A percentile compares a stretch with the other conserved stretches of the same genome.
Conservation (phyloP, 2,797 vertebrate genomes). For the Rhyacichthys aspro region DNA sequence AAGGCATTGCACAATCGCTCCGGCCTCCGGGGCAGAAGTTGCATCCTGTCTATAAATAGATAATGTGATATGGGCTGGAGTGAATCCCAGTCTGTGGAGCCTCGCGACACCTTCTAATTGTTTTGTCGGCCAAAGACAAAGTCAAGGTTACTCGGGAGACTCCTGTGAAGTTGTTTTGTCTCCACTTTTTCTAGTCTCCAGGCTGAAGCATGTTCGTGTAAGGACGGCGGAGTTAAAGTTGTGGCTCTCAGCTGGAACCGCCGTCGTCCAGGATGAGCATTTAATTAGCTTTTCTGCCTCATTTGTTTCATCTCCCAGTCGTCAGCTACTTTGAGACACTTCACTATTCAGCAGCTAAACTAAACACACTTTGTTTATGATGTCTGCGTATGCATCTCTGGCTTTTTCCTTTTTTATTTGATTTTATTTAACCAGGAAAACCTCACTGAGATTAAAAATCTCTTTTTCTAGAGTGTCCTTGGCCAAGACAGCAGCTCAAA, state of each 20-base stretch:
- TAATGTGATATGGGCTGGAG: slow-evolving; percentile 32
- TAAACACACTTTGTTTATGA: slow-evolving; percentile 42
- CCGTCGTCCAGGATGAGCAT: slow-evolving; percentile 43
- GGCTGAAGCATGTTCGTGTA: slow-evolving; percentile 1
- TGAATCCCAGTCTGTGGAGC: slow-evolving; percentile 24
- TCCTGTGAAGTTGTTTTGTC: slow-evolving; percentile 15
- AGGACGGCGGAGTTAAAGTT: slow-evolving; percentile 15
- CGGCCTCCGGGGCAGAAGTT: slow-evolving; percentile 16
- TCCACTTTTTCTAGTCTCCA: slow-evolving; percentile 3
- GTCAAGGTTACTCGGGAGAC: slow-evolving; percentile 26
- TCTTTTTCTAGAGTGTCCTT: too few species aligned
- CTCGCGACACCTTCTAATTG: slow-evolving; percentile 27
- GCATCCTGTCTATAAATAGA: slow-evolving; percentile 39
- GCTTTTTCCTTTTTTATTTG: slow-evolving; percentile 26
- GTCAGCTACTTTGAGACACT: slow-evolving; percentile 55
- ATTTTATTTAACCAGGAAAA: too few species aligned
- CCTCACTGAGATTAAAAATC: too few species aligned
- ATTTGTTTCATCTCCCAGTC: slow-evolving; percentile 54
- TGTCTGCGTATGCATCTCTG: slow-evolving; percentile 47
- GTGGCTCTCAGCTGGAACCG: slow-evolving; percentile 30
- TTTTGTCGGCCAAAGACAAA: slow-evolving; percentile 16
- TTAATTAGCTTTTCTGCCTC: slow-evolving; percentile 58
- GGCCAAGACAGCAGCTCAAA: too few species aligned
- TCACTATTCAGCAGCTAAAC: slow-evolving; percentile 42
- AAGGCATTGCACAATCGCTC: slow-evolving; percentile 7